A percentile compares a stretch with the other conserved stretches of the same genome.
phyloP scores from a whole-genome alignment of 2,797 vertebrate genomes.

The Tenualosa thibaudeaui region DNA sequence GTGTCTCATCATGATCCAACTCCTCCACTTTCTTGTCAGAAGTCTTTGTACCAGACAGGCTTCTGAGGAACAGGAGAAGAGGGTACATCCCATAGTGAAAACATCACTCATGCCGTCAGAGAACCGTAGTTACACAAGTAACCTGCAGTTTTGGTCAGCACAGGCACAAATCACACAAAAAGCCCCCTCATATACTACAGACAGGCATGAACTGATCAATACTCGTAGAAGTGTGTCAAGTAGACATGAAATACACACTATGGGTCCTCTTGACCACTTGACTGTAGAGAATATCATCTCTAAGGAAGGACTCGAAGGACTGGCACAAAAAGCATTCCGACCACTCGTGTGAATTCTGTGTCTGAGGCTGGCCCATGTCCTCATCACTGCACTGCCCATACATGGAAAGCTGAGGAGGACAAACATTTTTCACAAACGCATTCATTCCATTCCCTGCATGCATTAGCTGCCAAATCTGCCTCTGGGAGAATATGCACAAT shows the following conservation, averaged over 20 bases:
- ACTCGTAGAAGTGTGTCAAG: no score
- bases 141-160: not conserved
- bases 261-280: not conserved
- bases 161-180: not conserved
- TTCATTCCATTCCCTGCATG: not conserved
- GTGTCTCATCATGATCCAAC: no score
- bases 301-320: not conserved
- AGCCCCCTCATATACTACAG: not conserved
- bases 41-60: no score
- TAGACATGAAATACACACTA: not conserved
- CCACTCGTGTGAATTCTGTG: not conserved
- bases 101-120: no score
- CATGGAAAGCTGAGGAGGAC: not conserved
- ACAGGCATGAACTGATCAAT: no score
- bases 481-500: slow-evolving; percentile 1
- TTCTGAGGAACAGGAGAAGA: no score
- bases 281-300: not conserved
- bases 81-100: no score
- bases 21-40: no score
- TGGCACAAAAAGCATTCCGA: no score
- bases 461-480: slow-evolving; percentile 23
- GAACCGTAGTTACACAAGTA: no score
- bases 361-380: not conserved
- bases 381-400: not conserved
- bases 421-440: not conserved